Percentiles rank a stretch among this genome's conserved stretches.
Evolutionary conservation across 2,888 invertebrate genomes (phyloP).

Genomic region (Athalia cordata): DNA sequence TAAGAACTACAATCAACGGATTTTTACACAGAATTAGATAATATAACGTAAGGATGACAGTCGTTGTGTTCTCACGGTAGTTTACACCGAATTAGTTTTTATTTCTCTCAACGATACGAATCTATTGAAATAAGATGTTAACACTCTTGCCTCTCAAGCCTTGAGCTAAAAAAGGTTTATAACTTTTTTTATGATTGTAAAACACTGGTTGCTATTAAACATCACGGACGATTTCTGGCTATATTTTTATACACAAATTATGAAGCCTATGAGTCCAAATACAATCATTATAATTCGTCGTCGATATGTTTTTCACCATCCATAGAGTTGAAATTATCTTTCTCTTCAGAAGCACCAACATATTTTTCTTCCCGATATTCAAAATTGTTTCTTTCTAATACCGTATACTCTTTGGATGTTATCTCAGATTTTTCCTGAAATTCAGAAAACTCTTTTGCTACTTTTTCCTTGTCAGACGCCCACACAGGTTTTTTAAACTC

Average conservation of each 20-base stretch:
- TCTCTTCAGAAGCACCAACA: constrained; percentile 45
- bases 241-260: constrained; percentile 47
- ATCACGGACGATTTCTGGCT: neutral
- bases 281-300: constrained; percentile 64
- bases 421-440: constrained; percentile 48
- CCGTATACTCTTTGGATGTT: neutral
- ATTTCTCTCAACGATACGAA: neutral
- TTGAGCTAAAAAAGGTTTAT: constrained; percentile 14
- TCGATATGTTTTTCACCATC: constrained; percentile 59
- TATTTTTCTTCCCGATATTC: constrained; percentile 30
- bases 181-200: neutral
- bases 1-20: neutral
- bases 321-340: constrained; percentile 48
- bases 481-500: constrained; percentile 53
- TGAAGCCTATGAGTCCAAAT: constrained; percentile 51
- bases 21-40: neutral
- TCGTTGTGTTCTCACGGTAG: constrained; percentile 1
- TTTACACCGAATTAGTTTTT: neutral
- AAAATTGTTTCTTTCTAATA: constrained; percentile 24
- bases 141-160: constrained; percentile 19
- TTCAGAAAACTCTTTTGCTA: constrained; percentile 45
- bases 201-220: neutral
- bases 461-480: constrained; percentile 49
- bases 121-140: constrained; percentile 13
- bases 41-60: neutral